Evolutionary conservation across 2,888 invertebrate genomes (phyloP).

Genomic region (Acrobasis suavella): DNA sequence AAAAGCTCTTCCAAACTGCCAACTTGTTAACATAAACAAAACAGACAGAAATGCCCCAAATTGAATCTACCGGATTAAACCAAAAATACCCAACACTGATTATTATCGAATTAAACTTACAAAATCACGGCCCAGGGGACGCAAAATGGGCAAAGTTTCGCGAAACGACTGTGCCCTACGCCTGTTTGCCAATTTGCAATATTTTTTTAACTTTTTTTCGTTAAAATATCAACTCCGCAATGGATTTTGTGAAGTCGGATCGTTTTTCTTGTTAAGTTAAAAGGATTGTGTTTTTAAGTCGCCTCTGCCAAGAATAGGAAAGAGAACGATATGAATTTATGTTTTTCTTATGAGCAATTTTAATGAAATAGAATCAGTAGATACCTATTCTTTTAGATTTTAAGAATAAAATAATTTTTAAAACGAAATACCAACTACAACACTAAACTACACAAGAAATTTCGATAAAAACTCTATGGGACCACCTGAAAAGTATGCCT

Average conservation of each 20-base stretch:
- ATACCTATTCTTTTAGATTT: too few species aligned
- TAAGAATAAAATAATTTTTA: too few species aligned
- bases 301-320: conserved; percentile 7
- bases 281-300: conserved; percentile 12
- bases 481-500: too few species aligned
- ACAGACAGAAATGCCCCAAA: neutral
- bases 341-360: neutral
- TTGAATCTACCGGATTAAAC: conserved; percentile 4
- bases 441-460: too few species aligned
- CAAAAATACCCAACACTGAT: conserved; percentile 22
- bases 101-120: conserved; percentile 22
- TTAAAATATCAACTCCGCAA: conserved; percentile 18
- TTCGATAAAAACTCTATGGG: too few species aligned
- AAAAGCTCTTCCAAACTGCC: neutral
- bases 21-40: neutral
- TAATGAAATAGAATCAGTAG: neutral
- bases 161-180: conserved; percentile 15
- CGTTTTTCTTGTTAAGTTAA: conserved; percentile 7
- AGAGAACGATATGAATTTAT: conserved; percentile 6
- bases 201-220: conserved; percentile 22
- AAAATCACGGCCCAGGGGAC: conserved; percentile 9
- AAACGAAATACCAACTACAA: too few species aligned
- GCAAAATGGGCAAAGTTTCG: conserved; percentile 22
- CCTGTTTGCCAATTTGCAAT: conserved; percentile 26
- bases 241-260: conserved; percentile 3